phyloP scores from a whole-genome alignment of 2,113 vertebrate genomes.

The Colinus virginianus region DNA sequence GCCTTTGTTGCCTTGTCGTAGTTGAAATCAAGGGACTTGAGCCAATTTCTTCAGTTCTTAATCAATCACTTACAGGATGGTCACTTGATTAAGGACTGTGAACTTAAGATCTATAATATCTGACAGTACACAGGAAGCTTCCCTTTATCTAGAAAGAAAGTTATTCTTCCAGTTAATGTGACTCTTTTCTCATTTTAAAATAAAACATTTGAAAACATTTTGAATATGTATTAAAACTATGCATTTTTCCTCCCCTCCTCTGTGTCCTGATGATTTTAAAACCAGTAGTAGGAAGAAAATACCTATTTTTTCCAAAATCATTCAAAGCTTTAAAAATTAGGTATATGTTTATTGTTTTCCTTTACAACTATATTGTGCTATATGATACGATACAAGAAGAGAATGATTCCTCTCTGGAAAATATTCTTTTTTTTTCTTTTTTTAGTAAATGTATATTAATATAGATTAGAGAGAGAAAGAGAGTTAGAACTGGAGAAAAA shows the following conservation, averaged over 20 bases:
- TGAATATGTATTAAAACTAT: neutral
- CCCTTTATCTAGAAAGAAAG: neutral
- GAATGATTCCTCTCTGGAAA: neutral
- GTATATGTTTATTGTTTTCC: neutral
- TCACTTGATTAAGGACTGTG: conserved; percentile 23
- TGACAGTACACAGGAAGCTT: neutral
- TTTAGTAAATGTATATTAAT: neutral
- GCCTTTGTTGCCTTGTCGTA: conserved; percentile 31
- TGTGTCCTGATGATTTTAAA: neutral
- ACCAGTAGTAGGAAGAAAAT: neutral
- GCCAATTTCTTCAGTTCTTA: conserved; percentile 15
- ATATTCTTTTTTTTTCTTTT: neutral
- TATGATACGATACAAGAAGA: neutral
- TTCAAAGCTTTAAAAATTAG: neutral
- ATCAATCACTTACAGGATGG: conserved; percentile 14
- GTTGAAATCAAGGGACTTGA: neutral
- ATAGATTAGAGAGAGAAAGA: neutral
- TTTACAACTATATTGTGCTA: neutral
- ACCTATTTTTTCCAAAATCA: neutral
- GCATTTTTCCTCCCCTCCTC: neutral
- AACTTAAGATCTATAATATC: conserved; percentile 5
- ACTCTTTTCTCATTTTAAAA: neutral
- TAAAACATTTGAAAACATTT: neutral
- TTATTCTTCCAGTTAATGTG: neutral
- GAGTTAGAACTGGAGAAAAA: neutral